Conservation (phyloP, 1,140 invertebrate species). For the Calephelis nemesis region DNA sequence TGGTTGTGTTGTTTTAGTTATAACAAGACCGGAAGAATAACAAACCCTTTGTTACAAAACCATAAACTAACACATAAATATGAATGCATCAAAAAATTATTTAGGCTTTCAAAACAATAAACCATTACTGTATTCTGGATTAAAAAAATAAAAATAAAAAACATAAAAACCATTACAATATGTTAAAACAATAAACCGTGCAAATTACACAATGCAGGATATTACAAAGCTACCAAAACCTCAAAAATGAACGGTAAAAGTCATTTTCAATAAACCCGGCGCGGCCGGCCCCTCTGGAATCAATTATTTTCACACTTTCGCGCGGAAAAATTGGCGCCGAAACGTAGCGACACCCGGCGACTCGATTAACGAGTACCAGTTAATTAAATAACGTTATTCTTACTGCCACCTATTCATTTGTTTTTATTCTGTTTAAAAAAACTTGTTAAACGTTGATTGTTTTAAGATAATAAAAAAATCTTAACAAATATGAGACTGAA, state of each 20-base stretch:
- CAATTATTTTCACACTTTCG: slow-evolving; percentile 46
- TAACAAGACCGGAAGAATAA: too few relatives aligned
- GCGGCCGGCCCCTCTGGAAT: slow-evolving; percentile 36
- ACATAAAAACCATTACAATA: background rate
- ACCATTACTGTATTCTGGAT: too few relatives aligned
- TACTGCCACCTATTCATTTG: slow-evolving; percentile 10
- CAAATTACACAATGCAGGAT: slow-evolving; percentile 10
- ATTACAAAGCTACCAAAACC: slow-evolving; percentile 6
- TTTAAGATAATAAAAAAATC: too few relatives aligned
- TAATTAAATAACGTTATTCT: slow-evolving; percentile 40
- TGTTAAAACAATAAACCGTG: slow-evolving; percentile 5
- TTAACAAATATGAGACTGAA: too few relatives aligned
- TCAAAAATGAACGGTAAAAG: slow-evolving; percentile 27
- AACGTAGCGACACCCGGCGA: slow-evolving; percentile 28
- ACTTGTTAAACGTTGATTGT: too few relatives aligned
- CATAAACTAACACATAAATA: too few relatives aligned
- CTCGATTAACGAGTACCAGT: slow-evolving; percentile 35
- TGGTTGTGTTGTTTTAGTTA: too few relatives aligned
- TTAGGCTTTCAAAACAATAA: too few relatives aligned
- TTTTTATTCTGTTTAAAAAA: background rate
- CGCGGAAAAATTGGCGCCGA: slow-evolving; percentile 39
- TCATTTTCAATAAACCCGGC: slow-evolving; percentile 37
- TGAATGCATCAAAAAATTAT: too few relatives aligned
- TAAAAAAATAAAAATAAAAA: background rate
- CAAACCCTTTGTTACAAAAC: too few relatives aligned